These are phyloP conservation scores for Erethizon dorsatum DNA, from an alignment of 2,797 vertebrate genomes.

Conservation along the genomic window DNA sequence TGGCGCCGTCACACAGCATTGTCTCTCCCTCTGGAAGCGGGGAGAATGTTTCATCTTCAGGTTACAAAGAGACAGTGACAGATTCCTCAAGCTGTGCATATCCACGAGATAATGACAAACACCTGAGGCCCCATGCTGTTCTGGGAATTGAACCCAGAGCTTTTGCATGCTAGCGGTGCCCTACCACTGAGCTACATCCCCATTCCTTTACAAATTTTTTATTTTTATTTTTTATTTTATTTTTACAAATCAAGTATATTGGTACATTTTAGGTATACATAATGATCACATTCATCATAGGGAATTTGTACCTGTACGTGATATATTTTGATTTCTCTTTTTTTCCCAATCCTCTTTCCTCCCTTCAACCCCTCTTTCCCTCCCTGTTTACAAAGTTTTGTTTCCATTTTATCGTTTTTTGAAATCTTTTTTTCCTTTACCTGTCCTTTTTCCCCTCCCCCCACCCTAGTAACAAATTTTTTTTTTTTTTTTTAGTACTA, in stretches of 20 bases:
- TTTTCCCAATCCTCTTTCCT: no score
- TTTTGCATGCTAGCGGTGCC: background rate
- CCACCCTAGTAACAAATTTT: no score
- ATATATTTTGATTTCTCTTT: background rate
- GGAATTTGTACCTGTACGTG: background rate
- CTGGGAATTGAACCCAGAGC: background rate
- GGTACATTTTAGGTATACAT: background rate
- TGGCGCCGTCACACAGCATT: background rate
- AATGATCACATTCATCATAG: background rate
- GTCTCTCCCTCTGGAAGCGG: slow-evolving; percentile 22
- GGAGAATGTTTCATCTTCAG: slow-evolving; percentile 50
- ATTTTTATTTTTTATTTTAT: background rate
- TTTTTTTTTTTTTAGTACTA: background rate
- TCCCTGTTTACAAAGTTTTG: no score
- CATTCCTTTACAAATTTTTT: background rate
- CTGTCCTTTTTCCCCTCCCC: no score
- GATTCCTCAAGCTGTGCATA: slow-evolving; percentile 1
- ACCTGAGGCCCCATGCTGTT: background rate
- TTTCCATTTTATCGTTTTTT: no score
- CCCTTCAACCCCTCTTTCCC: no score
- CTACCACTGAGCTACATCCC: background rate
- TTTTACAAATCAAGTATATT: background rate
- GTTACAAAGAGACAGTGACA: slow-evolving; percentile 58
- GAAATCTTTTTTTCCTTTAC: no score
- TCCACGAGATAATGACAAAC: slow-evolving; percentile 60